Evolutionary conservation across 2,888 invertebrate genomes (phyloP), one percentile per base, ranked within the genome.

Genomic region (Macaria notata): DNA sequence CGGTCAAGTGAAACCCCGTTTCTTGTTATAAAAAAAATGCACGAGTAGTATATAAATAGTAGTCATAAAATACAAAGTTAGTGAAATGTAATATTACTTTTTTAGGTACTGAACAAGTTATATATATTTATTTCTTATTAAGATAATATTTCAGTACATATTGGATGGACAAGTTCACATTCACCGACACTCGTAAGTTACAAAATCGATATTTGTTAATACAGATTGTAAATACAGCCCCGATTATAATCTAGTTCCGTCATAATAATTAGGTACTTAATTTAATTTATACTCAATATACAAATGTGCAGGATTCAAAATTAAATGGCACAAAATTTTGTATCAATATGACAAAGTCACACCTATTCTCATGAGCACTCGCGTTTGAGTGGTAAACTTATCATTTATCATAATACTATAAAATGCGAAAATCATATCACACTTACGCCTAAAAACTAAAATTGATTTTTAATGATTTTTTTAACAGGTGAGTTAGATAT

Each of bases 321-420:
- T 74, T 76, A 78, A 83, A 89, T 88, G 88, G 88, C 88, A 89
- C 88, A 75, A 66, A 83, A 79, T 82, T 86, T 88, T 86, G 85
- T 86, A 75, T 75, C 65, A 69, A 73, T 69, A 70, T 70, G 67
- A 66, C 70, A 56, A 65, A 56, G 44, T 68, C 55, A 62, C 64
- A 59, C 53, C 65, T 68, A 73, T 61, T 56, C 58, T 59, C 63
- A 59, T 56, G 59, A 55, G 64, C 67, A 69, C 63, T 51, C 45
- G 53, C 54, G 51, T 59, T 62, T 61, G 57, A 67, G 66, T 61
- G 60, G n/a, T 41, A 41, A 41, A 8, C 0, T 36, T 36, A 36
- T 36, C 7, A 36, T 7, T 6, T 63, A 62, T 46, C 58, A 19
- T 64, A 68, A 53, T 61, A 61, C 63, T 66, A 44, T 42, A 57